These are phyloP conservation scores for Auanema freiburgensis DNA, from an alignment of 2,888 invertebrate species.

Conservation along the genomic window DNA sequence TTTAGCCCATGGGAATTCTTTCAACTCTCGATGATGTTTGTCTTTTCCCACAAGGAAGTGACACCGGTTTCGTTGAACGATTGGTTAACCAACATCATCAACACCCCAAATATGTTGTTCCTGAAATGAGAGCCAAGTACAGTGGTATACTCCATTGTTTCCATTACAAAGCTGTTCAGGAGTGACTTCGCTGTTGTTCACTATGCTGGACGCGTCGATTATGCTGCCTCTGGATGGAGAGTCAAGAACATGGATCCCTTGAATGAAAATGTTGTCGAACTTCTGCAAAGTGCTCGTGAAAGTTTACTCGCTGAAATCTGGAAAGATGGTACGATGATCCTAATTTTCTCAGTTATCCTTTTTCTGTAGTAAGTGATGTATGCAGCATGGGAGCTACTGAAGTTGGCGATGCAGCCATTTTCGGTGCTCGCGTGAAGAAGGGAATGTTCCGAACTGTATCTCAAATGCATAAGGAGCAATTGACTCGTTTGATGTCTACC, in stretches of 20 bases:
- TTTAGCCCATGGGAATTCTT: conserved; percentile 93
- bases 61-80: conserved; percentile 96
- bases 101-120: conserved; percentile 88
- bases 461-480: conserved; percentile 97
- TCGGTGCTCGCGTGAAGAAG: conserved; percentile 79
- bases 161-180: too few relatives aligned
- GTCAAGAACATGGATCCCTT: conserved; percentile 99
- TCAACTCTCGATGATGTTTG: conserved; percentile 97
- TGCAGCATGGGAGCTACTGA: conserved; percentile 38
- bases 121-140: conserved; percentile 66
- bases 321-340: conserved; percentile 84
- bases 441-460: conserved; percentile 94
- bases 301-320: conserved; percentile 93
- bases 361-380: conserved; percentile 28
- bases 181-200: conserved; percentile 84
- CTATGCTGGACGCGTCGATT: conserved; percentile 73
- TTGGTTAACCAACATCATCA: conserved; percentile 86
- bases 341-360: too few relatives aligned
- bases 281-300: conserved; percentile 89
- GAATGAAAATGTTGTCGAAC: conserved; percentile 95
- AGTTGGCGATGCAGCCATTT: conserved; percentile 76
- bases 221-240: conserved; percentile 94
- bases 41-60: conserved; percentile 99
- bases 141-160: too few relatives aligned
- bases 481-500: conserved; percentile 85